Base-by-base conservation (phyloP, 1,140 invertebrate species). In the Drosophila suzukii region DNA sequence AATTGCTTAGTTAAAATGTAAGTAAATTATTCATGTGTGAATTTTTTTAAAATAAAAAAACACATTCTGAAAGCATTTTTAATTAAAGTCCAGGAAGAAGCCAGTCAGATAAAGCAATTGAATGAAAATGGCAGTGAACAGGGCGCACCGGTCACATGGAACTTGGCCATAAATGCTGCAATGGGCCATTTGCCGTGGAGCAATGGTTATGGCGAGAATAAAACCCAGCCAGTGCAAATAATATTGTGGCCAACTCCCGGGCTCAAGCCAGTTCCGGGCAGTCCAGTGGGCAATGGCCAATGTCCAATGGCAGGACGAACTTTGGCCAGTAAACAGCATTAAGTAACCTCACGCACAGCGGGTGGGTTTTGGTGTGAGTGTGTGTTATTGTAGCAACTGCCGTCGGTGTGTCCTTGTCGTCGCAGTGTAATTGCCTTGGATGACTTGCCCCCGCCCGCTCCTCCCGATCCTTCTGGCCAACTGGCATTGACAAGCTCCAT, bases 401-500 rank as follows among this genome's bases (percentile, higher is more conserved):
- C 81, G 55, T 88, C 50, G 62, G 61, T 72, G 61, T 72, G 73
- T 76, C 63, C 50, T 78, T 66, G 75, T 78, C 68, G 75, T 88
- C 66, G 75, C 47, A 78, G 83, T 84, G 83, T 88, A 89, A 89
- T 88, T 88, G 83, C 70, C 82, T 54, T 55, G 75, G 63, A 73
- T 71, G 63, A 59, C 59, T 61, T 44, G 47, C 24, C 49, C 20
- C 39, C 27, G 32, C 41, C 11, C 46, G 13, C 13, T 12, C 6
- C 47, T 55, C 0, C 62, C 32, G 50, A 11, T 13, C 5, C 41
- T 58, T 0, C 71, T 32, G 55, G 50, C n/a, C 38, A 80, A 77
- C 75, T 57, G 65, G 47, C 76, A 88, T 89, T 88, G 83, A 89
- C 84, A 88, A 89, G 80, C 75, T 88, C 84, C 72, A 88, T 88